These are phyloP conservation scores for Corythoichthys intestinalis DNA, from an alignment of 2,113 vertebrate genomes.

Conservation along the genomic window DNA sequence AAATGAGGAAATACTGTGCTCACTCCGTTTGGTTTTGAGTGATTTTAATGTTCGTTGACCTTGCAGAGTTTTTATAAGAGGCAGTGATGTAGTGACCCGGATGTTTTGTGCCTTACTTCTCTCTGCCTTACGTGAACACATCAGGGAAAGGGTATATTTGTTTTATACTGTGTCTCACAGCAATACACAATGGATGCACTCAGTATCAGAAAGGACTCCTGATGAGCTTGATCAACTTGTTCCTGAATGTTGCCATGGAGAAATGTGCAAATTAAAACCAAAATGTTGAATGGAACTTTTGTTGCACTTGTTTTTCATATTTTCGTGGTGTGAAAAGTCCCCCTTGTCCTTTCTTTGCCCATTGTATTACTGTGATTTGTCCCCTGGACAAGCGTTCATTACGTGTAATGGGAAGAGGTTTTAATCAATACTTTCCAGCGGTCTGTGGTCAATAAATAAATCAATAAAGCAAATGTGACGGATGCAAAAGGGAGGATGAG, in stretches of 20 bases:
- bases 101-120: slow-evolving; percentile 65
- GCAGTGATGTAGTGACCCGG: slow-evolving; percentile 32
- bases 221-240: slow-evolving; percentile 7
- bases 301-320: neutral
- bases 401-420: slow-evolving; percentile 35
- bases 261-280: slow-evolving; percentile 23
- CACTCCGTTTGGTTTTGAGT: slow-evolving; percentile 33
- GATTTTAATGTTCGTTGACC: neutral
- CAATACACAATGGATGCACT: slow-evolving; percentile 21
- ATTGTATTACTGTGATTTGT: slow-evolving; percentile 12
- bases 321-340: neutral
- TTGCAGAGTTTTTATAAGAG: slow-evolving; percentile 11
- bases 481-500: slow-evolving; percentile 20
- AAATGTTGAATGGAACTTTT: neutral
- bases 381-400: slow-evolving; percentile 45
- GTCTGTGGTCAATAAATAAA: slow-evolving; percentile 47
- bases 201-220: slow-evolving; percentile 5
- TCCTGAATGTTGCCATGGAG: slow-evolving; percentile 34
- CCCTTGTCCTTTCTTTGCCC: neutral
- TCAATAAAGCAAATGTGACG: slow-evolving; percentile 44
- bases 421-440: slow-evolving; percentile 67
- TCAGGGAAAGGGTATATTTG: slow-evolving; percentile 58
- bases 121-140: slow-evolving; percentile 40
- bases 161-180: slow-evolving; percentile 27
- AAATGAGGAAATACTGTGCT: slow-evolving; percentile 34